Evolutionary conservation across 2,113 vertebrate genomes (phyloP).

Genomic region (Ophiodon elongatus): DNA sequence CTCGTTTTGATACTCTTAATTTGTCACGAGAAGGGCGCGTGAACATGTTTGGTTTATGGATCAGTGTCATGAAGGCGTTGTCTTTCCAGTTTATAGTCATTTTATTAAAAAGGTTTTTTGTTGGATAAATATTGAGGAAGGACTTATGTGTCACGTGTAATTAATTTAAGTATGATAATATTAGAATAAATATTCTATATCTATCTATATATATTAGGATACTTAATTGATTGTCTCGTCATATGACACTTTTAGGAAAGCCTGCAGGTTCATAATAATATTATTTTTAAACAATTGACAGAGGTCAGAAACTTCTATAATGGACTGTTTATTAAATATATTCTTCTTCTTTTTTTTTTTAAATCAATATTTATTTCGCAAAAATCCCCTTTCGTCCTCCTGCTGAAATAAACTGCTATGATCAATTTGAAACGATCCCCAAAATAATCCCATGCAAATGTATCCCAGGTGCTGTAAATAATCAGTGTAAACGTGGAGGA

Average conservation of each 20-base stretch:
- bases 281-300: neutral
- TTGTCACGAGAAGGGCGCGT: slow-evolving; percentile 62
- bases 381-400: neutral
- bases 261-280: neutral
- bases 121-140: slow-evolving; percentile 14
- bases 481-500: slow-evolving; percentile 58
- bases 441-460: slow-evolving; percentile 57
- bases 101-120: neutral
- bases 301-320: neutral
- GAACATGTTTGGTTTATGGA: slow-evolving; percentile 52
- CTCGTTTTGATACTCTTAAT: slow-evolving; percentile 78
- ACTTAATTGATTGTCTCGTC: neutral
- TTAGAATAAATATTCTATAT: neutral
- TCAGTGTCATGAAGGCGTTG: slow-evolving; percentile 23
- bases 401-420: neutral
- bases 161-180: neutral
- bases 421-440: slow-evolving; percentile 34
- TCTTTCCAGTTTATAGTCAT: slow-evolving; percentile 4
- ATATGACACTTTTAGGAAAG: neutral
- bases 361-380: neutral
- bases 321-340: neutral
- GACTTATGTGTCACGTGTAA: neutral
- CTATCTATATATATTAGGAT: neutral
- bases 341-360: neutral
- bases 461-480: slow-evolving; percentile 63